Percentiles rank a stretch among this genome's conserved stretches.
Evolutionary conservation across 2,113 vertebrate genomes (phyloP).

Genomic region (Colossoma macropomum): DNA sequence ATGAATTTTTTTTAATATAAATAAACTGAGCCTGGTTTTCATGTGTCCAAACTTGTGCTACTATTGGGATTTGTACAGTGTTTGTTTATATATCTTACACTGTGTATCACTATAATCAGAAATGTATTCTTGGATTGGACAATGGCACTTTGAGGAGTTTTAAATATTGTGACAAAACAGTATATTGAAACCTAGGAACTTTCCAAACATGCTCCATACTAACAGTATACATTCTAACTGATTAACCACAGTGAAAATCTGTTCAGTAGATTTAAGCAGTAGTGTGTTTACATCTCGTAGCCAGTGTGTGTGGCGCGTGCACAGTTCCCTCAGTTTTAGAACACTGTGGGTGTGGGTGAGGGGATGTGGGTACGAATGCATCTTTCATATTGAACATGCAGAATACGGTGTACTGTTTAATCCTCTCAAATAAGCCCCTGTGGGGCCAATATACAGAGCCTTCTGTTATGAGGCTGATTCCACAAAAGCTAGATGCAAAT

Average conservation of each 20-base stretch:
- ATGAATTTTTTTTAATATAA: not conserved
- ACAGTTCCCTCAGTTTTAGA: constrained; percentile 3
- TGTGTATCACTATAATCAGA: not conserved
- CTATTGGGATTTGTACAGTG: not conserved
- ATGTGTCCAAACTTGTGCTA: not conserved
- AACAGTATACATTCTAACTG: not conserved
- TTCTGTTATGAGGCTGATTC: constrained; percentile 12
- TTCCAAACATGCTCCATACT: not conserved
- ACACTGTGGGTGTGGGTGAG: constrained; percentile 30
- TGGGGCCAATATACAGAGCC: not conserved
- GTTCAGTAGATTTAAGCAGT: not conserved
- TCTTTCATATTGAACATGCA: not conserved
- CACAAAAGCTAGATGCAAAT: constrained; percentile 6
- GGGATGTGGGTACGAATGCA: constrained; percentile 20
- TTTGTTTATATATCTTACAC: not conserved
- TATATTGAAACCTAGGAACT: not conserved
- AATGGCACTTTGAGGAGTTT: not conserved
- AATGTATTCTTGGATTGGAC: not conserved
- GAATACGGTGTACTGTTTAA: constrained; percentile 8
- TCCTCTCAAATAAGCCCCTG: not conserved
- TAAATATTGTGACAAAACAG: not conserved
- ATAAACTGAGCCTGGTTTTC: not conserved
- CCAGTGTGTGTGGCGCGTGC: constrained; percentile 8
- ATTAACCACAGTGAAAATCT: not conserved
- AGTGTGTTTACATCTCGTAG: constrained; percentile 27